Percentiles rank a stretch among this genome's conserved stretches.
phyloP scores from a whole-genome alignment of 1,140 invertebrate genomes.

The Ptiloglossa arizonensis region DNA sequence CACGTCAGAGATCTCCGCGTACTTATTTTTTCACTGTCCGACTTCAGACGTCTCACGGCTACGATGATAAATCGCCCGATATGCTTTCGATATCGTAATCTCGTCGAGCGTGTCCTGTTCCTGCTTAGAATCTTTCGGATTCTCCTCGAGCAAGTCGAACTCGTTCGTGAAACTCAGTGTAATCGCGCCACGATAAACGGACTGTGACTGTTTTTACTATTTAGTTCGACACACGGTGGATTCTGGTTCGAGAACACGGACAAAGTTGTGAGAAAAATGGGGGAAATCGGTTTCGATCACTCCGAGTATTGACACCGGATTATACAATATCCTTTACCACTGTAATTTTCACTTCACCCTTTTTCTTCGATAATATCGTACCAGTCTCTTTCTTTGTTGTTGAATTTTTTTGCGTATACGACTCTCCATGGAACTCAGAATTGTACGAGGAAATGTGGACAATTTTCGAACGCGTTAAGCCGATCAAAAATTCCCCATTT shows the following conservation, averaged over 20 bases:
- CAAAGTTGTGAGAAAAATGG: background rate
- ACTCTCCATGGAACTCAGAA: too few relatives aligned
- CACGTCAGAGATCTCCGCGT: slow-evolving; percentile 21
- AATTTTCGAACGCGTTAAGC: too few relatives aligned
- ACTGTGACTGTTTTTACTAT: background rate
- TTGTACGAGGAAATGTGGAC: too few relatives aligned
- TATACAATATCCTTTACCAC: background rate
- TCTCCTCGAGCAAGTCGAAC: slow-evolving; percentile 6
- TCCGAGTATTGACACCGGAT: background rate
- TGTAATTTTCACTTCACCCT: background rate
- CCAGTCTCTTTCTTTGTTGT: too few relatives aligned
- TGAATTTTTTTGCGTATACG: too few relatives aligned
- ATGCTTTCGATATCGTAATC: slow-evolving; percentile 33
- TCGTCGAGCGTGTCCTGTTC: slow-evolving; percentile 44
- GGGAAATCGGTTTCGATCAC: too few relatives aligned
- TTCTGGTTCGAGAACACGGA: background rate
- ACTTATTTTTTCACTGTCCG: slow-evolving; percentile 51
- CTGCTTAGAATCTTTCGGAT: slow-evolving; percentile 36
- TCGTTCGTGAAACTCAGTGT: slow-evolving; percentile 22
- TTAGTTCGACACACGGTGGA: background rate
- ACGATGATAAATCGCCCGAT: background rate
- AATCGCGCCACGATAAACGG: background rate
- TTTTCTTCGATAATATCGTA: too few relatives aligned
- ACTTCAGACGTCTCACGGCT: background rate
- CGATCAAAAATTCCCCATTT: too few relatives aligned